Conservation (phyloP, 2,797 vertebrate genomes). For the Macropodus opercularis region DNA sequence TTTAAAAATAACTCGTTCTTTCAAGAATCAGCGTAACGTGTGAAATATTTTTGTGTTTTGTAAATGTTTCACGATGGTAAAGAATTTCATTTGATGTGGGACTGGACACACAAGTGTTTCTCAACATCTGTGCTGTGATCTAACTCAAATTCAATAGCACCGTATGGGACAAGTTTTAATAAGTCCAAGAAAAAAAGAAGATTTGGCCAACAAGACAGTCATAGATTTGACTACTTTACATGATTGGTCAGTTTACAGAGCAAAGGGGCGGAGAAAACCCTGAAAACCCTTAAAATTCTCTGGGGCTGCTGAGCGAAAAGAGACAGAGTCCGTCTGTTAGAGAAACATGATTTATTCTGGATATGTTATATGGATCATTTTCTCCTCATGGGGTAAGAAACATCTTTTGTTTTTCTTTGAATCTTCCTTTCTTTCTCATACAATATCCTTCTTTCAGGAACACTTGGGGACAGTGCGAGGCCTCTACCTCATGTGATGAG, state of each 20-base stretch:
- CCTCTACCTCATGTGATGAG: conserved; percentile 78
- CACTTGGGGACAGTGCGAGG: conserved; percentile 40
- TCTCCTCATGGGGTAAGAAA: conserved; percentile 76
- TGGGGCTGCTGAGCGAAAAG: conserved; percentile 40
- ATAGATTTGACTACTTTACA: too few relatives aligned
- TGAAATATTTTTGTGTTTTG: neutral
- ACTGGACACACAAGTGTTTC: neutral
- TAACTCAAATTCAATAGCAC: too few relatives aligned
- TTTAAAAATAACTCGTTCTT: conserved; percentile 6
- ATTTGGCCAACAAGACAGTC: too few relatives aligned
- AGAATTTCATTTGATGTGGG: conserved; percentile 20
- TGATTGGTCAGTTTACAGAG: too few relatives aligned
- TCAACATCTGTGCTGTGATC: too few relatives aligned
- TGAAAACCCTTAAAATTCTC: conserved; percentile 37
- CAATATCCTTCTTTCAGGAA: conserved; percentile 59
- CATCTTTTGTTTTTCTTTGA: neutral
- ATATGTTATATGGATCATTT: conserved; percentile 69
- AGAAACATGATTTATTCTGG: conserved; percentile 73
- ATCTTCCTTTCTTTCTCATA: conserved; percentile 12
- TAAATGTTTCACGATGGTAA: neutral
- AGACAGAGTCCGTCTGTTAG: conserved; percentile 51
- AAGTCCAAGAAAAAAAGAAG: too few relatives aligned
- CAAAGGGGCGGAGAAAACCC: conserved; percentile 71
- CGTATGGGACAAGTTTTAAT: too few relatives aligned
- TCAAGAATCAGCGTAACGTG: neutral